A percentile compares a stretch with the other conserved stretches of the same genome.
Evolutionary conservation across 2,797 vertebrate genomes (phyloP).

Genomic region (Xiphorhynchus erythropygius): DNA sequence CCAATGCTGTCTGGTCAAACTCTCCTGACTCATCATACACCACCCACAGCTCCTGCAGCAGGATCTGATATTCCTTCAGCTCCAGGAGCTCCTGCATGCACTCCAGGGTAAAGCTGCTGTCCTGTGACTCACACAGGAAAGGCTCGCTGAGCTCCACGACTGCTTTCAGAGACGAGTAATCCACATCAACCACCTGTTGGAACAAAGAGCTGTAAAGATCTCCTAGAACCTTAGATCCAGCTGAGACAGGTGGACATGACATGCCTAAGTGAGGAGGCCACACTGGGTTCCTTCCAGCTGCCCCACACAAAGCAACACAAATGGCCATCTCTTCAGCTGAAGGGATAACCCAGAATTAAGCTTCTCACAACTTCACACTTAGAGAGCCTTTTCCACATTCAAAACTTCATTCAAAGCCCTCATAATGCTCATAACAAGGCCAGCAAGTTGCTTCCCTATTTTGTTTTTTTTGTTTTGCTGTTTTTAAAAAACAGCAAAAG

Average conservation of each 20-base stretch:
- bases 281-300: background rate
- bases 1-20: slow-evolving; percentile 90
- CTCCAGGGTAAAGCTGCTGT: slow-evolving; percentile 82
- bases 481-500: background rate
- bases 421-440: background rate
- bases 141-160: slow-evolving; percentile 82
- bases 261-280: background rate
- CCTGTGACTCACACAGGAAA: slow-evolving; percentile 79
- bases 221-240: background rate
- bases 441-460: background rate
- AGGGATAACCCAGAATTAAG: background rate
- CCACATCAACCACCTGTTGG: slow-evolving; percentile 84
- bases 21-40: slow-evolving; percentile 87
- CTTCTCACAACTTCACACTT: background rate
- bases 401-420: background rate
- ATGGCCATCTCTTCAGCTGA: background rate
- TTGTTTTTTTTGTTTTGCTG: background rate
- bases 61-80: slow-evolving; percentile 81
- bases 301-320: background rate
- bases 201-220: background rate
- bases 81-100: slow-evolving; percentile 83
- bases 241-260: background rate
- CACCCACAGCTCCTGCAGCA: slow-evolving; percentile 87
- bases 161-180: slow-evolving; percentile 83
- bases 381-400: background rate